These are phyloP conservation scores for Xestia sexstrigata DNA, from an alignment of 2,888 invertebrate species.

Conservation along the genomic window DNA sequence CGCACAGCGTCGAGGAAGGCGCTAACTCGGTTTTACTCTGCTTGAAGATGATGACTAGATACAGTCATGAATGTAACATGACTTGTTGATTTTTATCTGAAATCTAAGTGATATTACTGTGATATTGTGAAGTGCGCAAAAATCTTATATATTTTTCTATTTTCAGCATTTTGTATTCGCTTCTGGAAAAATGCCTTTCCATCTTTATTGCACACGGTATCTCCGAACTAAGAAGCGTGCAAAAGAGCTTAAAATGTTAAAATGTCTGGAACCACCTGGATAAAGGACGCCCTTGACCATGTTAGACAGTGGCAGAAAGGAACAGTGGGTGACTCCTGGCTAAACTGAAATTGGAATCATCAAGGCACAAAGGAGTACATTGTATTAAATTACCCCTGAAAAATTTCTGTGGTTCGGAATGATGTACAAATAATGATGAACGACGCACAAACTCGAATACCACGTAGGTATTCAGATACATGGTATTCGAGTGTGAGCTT, in stretches of 20 bases:
- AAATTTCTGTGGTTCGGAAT: no score
- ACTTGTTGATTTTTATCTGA: conserved; percentile 10
- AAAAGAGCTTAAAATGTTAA: background rate
- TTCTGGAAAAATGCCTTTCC: background rate
- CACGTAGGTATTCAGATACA: no score
- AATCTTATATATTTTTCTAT: background rate
- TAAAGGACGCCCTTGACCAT: background rate
- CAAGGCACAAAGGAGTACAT: no score
- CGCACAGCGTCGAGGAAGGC: background rate
- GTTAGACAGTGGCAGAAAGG: background rate
- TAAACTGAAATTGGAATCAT: no score
- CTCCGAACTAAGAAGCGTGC: background rate
- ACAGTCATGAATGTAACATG: background rate
- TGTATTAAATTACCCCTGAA: no score
- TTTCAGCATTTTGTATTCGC: background rate
- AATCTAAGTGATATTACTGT: background rate
- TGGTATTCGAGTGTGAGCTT: no score
- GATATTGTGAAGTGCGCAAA: background rate
- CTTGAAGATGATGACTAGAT: background rate
- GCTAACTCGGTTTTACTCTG: background rate
- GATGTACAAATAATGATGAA: no score
- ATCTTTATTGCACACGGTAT: background rate
- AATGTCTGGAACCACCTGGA: background rate
- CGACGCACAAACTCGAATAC: no score
- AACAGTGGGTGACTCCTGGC: background rate